Percentiles rank a stretch among this genome's conserved stretches.
phyloP scores from a whole-genome alignment of 2,113 vertebrate genomes.

The Ranitomeya imitator region DNA sequence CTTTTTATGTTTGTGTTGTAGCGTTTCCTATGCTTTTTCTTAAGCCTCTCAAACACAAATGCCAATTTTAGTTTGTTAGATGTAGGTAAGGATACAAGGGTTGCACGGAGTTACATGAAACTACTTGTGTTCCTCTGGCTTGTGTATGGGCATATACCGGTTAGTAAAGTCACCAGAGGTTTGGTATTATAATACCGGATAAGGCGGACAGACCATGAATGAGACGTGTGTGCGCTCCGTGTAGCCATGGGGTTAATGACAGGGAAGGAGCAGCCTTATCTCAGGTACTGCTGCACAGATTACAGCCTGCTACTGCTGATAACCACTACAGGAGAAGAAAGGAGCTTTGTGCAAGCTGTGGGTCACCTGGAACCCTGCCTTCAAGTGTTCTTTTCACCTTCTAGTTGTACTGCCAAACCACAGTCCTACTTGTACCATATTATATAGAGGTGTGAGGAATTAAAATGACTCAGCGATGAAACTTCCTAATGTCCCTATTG shows the following conservation, averaged over 20 bases:
- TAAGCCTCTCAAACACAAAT: background rate
- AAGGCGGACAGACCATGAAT: conserved; percentile 24
- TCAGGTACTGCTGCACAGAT: conserved; percentile 53
- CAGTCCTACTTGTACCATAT: conserved; percentile 33
- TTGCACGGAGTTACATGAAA: background rate
- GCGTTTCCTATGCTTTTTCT: background rate
- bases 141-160: background rate
- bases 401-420: conserved; percentile 30
- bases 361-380: conserved; percentile 52
- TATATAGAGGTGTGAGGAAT: conserved; percentile 42
- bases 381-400: conserved; percentile 40
- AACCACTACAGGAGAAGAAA: conserved; percentile 44
- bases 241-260: conserved; percentile 50
- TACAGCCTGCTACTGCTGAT: conserved; percentile 54
- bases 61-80: background rate
- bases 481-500: background rate
- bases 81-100: background rate
- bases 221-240: conserved; percentile 38
- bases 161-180: conserved; percentile 24
- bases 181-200: conserved; percentile 26
- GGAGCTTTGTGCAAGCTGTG: conserved; percentile 50
- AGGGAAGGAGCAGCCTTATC: conserved; percentile 57
- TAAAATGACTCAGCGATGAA: conserved; percentile 24
- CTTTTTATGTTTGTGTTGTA: background rate
- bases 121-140: background rate